These are phyloP conservation scores for chimpanzee (Pan troglodytes) DNA, from an alignment of 2,113 vertebrate species.

Conservation along the genomic window NHGRI_mPanTro3-v2.1_pri NC_086015.1:73114001-73114500, in stretches of 20 bases:
- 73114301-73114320: neutral
- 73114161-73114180: neutral
- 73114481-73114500: neutral
- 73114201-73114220: neutral
- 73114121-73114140: neutral
- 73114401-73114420: rapidly evolving
- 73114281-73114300: neutral
- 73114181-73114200: neutral
- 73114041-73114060: neutral
- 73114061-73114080: too few species aligned
- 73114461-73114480: neutral
- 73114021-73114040: neutral
- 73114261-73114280: neutral
- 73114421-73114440: neutral
- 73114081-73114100: neutral
- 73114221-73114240: neutral
- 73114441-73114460: neutral
- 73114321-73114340: neutral
- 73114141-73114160: neutral
- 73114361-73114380: neutral
- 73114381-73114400: neutral
- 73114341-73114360: neutral
- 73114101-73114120: neutral
- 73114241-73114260: too few species aligned
- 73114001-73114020: neutral